Base-by-base conservation (phyloP, 2,888 invertebrate genomes). In the Palloptera scutellata region DNA sequence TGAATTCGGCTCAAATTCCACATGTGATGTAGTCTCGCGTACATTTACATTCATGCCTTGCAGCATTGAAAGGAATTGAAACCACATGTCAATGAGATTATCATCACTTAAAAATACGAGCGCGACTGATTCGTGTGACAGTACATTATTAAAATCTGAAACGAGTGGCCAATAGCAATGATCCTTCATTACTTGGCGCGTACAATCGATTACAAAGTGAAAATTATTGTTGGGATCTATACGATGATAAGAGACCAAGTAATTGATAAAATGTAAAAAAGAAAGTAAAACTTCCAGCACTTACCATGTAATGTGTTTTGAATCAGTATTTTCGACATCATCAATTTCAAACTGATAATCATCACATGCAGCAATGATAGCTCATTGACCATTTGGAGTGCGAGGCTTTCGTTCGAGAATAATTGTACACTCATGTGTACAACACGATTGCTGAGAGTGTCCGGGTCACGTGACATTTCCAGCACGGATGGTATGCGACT, bases 31-130 rank as follows among this genome's bases (percentile, higher is more conserved):
- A 73, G 95, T 87, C 85, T 97, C 96, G 71, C 97, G 89, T 74
- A 94, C 90, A 87, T 98, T 98, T 61, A 97, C 93, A 86, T 98
- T 98, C 97, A 98, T 98, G 71, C 97, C 96, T 91, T 98, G 98
- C 85, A 98, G 91, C 91, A 95, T 92, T 8, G 94, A 91, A 19
- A 98, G 87, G 83, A 98, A 96, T 79, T 93, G 91, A 86, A 97
- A 95, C 98, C 98, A 98, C 92, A 96, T 93, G 78, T 94, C 92
- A 54, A 97, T 89, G n/a, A 98, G 88, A 70, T 91, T 90, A 79
- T 93, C 92, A 80, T 97, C 95, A 62, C 91, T 90, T 85, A 98
- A 88, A 82, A 98, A 97, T 80, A 93, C 90, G 75, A 95, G 86
- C 15, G 97, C 97, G 4, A 98, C 95, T 15, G 94, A 93, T 79